Base-by-base conservation (phyloP, 2,113 vertebrate genomes). In the Clarias macrocephalus region DNA sequence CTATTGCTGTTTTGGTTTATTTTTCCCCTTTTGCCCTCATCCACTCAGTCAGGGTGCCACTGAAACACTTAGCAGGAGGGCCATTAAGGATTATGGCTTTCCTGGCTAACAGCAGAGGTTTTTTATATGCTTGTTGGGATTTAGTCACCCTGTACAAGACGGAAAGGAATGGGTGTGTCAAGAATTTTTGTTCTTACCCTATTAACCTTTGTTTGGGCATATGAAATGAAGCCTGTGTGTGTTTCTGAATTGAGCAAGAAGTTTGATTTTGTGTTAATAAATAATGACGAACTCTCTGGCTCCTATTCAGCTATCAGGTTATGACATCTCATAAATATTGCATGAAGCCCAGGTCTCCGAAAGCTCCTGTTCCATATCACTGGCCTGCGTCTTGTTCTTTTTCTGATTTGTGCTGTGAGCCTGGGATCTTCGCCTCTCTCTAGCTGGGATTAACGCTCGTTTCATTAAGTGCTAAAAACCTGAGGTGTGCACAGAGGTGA, bases 241-340 rank as follows among this genome's bases (percentile, higher is more conserved):
- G 23, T 73, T 70, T 84, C 70, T 88, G 84, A 48, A 88, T 87
- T 82, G 52, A 37, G 21, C 30, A 13, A 63, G 72, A 59, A 60
- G 84, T 84, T 81, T 88, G 87, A 91, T 88, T 89, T 76, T 70
- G 52, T 57, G 79, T 90, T 82, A 91, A 91, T 90, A 90, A 91
- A 86, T 89, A 33, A 90, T 85, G 83, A 82, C 54, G 11, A 63
- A 48, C 85, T 76, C 70, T 16, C 79, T 77, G 59, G 70, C 80
- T 75, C 59, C 62, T 65, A 18, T 60, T 42, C 73, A 66, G 60
- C 86, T 84, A 72, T 33, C 68, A 42, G 62, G 72, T 87, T 59
- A 82, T 88, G 72, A 89, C 84, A 72, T 63, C 80, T 91, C 66
- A 87, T 90, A 75, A 91, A 88, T 91, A 82, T 87, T 88, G 21